Conservation (phyloP, 2,888 invertebrate genomes). For the Chrysomela aeneicollis region DNA sequence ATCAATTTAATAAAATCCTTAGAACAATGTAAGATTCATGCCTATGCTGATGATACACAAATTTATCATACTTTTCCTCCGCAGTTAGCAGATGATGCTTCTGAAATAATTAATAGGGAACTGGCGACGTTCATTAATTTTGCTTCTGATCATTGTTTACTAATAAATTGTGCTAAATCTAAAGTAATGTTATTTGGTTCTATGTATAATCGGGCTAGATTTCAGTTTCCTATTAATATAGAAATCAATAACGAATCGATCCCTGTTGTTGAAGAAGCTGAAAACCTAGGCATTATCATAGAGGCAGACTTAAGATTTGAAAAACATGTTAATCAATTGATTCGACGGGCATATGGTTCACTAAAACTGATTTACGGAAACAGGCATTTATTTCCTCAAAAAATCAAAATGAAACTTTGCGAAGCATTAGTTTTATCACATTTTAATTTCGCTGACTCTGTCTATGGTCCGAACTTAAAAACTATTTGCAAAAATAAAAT, state of each 20-base stretch:
- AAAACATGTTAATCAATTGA: no score
- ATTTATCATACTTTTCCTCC: not conserved
- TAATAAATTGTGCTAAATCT: slow-evolving; percentile 2
- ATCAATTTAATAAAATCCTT: not conserved
- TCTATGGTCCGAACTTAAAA: not conserved
- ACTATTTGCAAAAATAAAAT: not conserved
- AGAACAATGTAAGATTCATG: not conserved
- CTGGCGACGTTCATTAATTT: not conserved
- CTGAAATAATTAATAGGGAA: not conserved
- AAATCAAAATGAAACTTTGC: not conserved
- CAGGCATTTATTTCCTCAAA: not conserved
- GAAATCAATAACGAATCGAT: not conserved
- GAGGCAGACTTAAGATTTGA: no score
- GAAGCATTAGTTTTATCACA: not conserved
- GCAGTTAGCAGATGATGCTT: not conserved
- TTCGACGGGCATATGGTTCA: no score
- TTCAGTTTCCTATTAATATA: not conserved
- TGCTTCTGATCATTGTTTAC: slow-evolving; percentile 5
- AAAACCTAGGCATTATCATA: not conserved
- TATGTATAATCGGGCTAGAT: not conserved
- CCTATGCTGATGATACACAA: slow-evolving; percentile 7
- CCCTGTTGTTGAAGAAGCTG: not conserved
- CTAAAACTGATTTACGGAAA: not conserved
- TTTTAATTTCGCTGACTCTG: not conserved
- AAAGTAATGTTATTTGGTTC: not conserved